Evolutionary conservation across 2,113 vertebrate genomes (phyloP), one percentile per base, ranked within the genome.

Genomic region (Nestor notabilis): DNA sequence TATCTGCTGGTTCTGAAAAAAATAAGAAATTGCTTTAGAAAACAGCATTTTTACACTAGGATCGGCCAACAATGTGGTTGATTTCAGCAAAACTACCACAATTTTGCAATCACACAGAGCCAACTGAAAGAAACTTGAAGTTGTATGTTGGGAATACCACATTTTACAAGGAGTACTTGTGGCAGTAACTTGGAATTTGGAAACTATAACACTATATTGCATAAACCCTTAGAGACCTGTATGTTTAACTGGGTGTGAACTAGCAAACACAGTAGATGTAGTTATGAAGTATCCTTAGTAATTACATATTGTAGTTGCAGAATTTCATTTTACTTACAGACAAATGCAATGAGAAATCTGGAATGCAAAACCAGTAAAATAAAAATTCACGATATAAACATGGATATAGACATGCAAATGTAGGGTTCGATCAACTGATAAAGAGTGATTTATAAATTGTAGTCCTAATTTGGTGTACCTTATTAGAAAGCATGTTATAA

Each of bases 1-100:
- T 98, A 84, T 98, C 98, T 58, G 97, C 92, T 29, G 99, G 99
- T 86, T 98, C 99, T 99, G 83, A 93, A 95, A 79, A 47, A 49
- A 43, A 90, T n/a, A 31, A 81, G 44, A 92, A 47, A 89, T 23
- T 47, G 35, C 8, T 83, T 93, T 75, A 86, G 88, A 46, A 47
- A 91, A 31, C 37, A 64, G 49, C 44, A 56, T 39, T 83, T 77
- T 93, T n/a, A 87, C 41, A 92, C 43, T 75, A 47, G 71, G 7
- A 20, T 86, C 70, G 60, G 86, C 8, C 27, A 76, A 39, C n/a
- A 39, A 16, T 11, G 9, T 17, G 15, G 28, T 14, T 68, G 46
- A 87, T 81, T 89, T 87, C 0, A 0, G 53, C 21, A 79, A 65
- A 94, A 83, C 41, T 63, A 41, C 13, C 17, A 20, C n/a, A 49